Base-by-base conservation (phyloP, 2,888 invertebrate species). In the Stratiomys singularior region DNA sequence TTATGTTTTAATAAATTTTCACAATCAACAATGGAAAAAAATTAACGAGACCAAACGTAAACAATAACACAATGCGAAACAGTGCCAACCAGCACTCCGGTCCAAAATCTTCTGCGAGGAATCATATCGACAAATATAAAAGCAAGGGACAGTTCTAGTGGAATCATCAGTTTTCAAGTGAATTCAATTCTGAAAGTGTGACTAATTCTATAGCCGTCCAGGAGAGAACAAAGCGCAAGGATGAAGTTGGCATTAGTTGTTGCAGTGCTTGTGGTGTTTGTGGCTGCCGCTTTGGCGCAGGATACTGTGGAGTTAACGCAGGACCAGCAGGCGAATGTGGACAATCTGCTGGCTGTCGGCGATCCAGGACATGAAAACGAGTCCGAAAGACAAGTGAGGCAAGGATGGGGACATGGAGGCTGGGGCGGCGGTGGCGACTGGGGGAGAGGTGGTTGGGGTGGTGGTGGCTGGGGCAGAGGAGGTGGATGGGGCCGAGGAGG, bases 321-420 rank as follows among this genome's bases (percentile, higher is more conserved):
- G 3, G 52, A 52, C 4, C 4, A 4, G 18, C 7, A 13, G 18
- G 52, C 15, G n/a, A 13, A 52, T 15, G 52, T 15, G 18, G 7
- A 9, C 4, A 4, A 4, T 13, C 15, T 64, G 28, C 28, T 64
- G 27, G 27, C 27, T 18, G 64, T 64, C 13, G 28, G 28, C 28
- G 64, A 25, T n/a, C 64, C 27, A 64, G 64, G 64, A 64, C 64
- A 64, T 28, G 64, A 64, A 28, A 64, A 64, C 18, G 64, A 25
- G 1, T 27, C 64, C 4, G 64, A 28, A n/a, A 7, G 64, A 11
- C 13, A 15, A 64, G 64, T 7, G 1, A 25, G 64, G 11, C 28
- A 4, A 15, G 15, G 64, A 9, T 1, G 30, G 1, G 27, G 64
- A 5, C n/a, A 18, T 1, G 64, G 64, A 7, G 64, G 64, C 2